Evolutionary conservation across 2,797 vertebrate species (phyloP), one percentile per base, ranked within the genome.

Genomic region (Apogon hyalosoma): DNA sequence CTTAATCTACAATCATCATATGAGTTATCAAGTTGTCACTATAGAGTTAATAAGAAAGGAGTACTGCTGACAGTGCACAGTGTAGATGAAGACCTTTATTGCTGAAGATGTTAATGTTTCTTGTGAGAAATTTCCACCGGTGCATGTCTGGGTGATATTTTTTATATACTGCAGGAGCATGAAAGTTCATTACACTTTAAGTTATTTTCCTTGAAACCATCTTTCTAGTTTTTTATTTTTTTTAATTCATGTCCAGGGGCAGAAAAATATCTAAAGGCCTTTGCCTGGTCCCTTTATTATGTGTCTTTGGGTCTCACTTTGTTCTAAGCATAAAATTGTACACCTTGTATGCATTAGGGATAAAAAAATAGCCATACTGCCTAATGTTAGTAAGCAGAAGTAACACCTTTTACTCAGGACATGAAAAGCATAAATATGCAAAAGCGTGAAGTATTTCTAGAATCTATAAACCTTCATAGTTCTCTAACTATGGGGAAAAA

Each of bases 71-170:
- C 12, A 7, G 4, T 49, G 24, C 31, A 50, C 42, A 15, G 14
- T 28, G 36, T 4, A 56, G 15, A 24, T 57, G 64, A 19, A 55
- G 12, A 39, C 33, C 33, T 24, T 61, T 75, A 75, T 71, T 63
- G n/a, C 51, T 50, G 16, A 11, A 57, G 43, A 38, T 62, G 31
- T 54, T 64, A 63, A 74, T 61, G 52, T 47, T 65, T 24, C 66
- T 66, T 65, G 9, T 36, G 69, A 79, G 67, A 70, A 50, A 69
- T 73, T 36, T 79, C 43, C 39, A 56, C 7, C 11, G 11, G n/a
- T 43, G 21, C 41, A 33, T 58, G 16, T 51, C 28, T 28, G 24
- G 1, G 51, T 60, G 2, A 43, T 38, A 11, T 67, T 42, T 69
- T 39, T 59, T 43, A 21, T 39, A 43, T 11, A 38, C 10, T 48